Base-by-base conservation (phyloP, 2,888 invertebrate genomes). In the Clostera curtula region DNA sequence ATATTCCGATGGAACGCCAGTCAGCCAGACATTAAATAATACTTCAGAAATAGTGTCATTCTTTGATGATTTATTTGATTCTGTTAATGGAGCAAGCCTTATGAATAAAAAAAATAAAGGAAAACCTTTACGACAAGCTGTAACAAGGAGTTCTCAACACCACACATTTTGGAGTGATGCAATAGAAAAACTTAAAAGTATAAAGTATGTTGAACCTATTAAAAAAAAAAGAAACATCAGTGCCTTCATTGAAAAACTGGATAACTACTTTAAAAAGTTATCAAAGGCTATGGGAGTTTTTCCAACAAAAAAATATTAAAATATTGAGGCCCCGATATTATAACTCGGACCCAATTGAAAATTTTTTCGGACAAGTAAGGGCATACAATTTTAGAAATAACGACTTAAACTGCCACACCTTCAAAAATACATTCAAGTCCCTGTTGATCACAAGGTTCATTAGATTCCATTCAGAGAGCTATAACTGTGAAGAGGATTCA, bases 401-500 rank as follows among this genome's bases (percentile, higher is more conserved):
- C 10, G 10, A 25, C 19, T 11, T 19, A 19, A 25, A 6, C 13
- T 3, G 2, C n/a, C 11, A 14, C 10, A 11, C 19, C 2, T 25
- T 25, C 10, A 19, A 12, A 8, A 19, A 12, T 7, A 25, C 19
- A 9, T 25, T 25, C 14, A 17, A n/a, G 10, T 18, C 25, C 4
- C 8, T 25, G 12, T 6, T 20, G 12, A 20, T 12, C 4, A 20
- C 20, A 11, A 12, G 20, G 10, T 19, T 19, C 11, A 19, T 19
- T 10, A 19, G 11, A 4, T 19, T 19, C 11, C 19, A 19, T 10
- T 10, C 9, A 4, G 10, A 18, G 2, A 19, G 4, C 5, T 25
- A 6, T 16, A 25, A 25, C 10, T 25, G 25, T 25, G 14, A 25
- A 19, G 19, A 25, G 7, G 18, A 25, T n/a, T n/a, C n/a, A n/a